Conservation (phyloP, 2,888 invertebrate species). For the Leptinotarsa tumamoca region DNA sequence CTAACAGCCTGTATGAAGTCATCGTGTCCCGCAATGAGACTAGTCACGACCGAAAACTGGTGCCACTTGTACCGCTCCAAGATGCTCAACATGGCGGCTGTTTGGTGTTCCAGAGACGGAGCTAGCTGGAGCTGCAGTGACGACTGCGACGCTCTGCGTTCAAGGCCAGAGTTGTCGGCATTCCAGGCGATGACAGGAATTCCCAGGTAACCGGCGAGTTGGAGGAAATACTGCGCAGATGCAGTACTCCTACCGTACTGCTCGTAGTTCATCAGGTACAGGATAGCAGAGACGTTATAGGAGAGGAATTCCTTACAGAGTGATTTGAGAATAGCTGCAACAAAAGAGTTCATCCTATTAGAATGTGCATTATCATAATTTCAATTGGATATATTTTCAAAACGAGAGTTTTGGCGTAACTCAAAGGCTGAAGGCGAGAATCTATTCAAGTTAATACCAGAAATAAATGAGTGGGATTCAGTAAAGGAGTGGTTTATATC, state of each 20-base stretch:
- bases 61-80: constrained; percentile 97
- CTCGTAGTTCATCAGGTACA: constrained; percentile 96
- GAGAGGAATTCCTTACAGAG: constrained; percentile 90
- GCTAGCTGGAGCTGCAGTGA: constrained; percentile 93
- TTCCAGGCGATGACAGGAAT: constrained; percentile 98
- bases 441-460: too few species aligned
- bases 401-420: too few species aligned
- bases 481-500: too few species aligned
- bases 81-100: constrained; percentile 95
- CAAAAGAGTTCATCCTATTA: constrained; percentile 22
- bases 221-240: constrained; percentile 93
- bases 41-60: constrained; percentile 93
- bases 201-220: constrained; percentile 90
- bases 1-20: constrained; percentile 95
- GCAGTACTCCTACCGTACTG: constrained; percentile 93
- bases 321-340: constrained; percentile 87
- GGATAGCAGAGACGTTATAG: constrained; percentile 90
- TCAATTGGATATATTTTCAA: too few species aligned
- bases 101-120: constrained; percentile 96
- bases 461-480: too few species aligned
- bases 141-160: constrained; percentile 80
- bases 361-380: too few species aligned
- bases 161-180: constrained; percentile 94
- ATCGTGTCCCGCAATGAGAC: constrained; percentile 93
- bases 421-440: too few species aligned